phyloP scores from a whole-genome alignment of 2,888 invertebrate genomes.

The Tribolium freemani region DNA sequence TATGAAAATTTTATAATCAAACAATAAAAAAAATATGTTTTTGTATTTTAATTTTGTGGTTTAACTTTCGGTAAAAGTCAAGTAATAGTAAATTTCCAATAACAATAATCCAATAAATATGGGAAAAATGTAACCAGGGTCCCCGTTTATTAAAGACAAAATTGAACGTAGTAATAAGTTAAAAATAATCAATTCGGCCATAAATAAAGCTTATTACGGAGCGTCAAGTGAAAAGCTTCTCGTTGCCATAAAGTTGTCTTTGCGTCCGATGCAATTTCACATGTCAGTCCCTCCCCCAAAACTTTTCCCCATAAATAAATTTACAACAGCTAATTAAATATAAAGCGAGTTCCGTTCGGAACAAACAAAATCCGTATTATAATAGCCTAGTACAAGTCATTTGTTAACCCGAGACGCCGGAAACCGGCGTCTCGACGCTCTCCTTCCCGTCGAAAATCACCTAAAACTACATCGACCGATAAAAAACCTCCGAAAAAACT shows the following conservation, averaged over 20 bases:
- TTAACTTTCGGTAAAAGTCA: no score
- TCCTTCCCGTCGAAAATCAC: conserved; percentile 2
- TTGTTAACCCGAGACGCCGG: conserved; percentile 31
- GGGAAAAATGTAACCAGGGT: no score
- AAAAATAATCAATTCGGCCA: no score
- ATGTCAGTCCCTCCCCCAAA: neutral
- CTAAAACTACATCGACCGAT: neutral
- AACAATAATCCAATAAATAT: no score
- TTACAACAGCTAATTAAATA: conserved; percentile 35
- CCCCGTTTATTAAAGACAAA: no score
- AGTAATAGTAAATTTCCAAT: no score
- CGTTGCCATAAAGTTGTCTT: neutral
- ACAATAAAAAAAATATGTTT: no score
- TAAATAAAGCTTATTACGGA: no score
- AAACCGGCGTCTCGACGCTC: conserved; percentile 27
- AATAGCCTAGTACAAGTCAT: conserved; percentile 26
- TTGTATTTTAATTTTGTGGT: no score
- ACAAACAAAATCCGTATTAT: conserved; percentile 15
- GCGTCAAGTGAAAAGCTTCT: no score
- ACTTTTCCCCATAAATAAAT: conserved; percentile 24
- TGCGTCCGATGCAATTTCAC: neutral
- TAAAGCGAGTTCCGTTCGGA: conserved; percentile 7
- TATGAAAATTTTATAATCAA: no score
- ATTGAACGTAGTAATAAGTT: no score
- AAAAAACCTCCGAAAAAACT: conserved; percentile 2